Base-by-base conservation (phyloP, 2,797 vertebrate genomes). In the Manis javanica region DNA sequence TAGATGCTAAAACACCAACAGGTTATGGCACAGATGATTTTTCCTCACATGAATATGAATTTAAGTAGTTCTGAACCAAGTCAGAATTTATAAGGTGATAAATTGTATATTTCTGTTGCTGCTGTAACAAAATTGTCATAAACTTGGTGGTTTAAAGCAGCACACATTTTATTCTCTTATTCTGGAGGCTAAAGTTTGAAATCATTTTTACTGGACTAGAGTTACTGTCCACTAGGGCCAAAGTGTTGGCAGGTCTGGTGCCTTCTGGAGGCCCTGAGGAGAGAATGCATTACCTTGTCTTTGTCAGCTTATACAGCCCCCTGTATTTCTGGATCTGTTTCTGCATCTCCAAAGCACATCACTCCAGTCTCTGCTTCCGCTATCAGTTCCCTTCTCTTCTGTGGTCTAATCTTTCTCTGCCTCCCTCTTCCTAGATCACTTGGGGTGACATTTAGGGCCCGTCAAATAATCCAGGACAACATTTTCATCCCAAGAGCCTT, bases 51-150 rank as follows among this genome's bases (percentile, higher is more conserved):
- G 51, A 68, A 16, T 34, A 37, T 93, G 64, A 93, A 74, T 84
- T 95, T 31, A 87, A 4, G n/a, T 92, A 64, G 68, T 57, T 77
- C 3, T 68, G 51, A 90, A 78, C 18, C 13, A 95, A 69, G n/a
- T 90, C 61, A 94, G 66, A 91, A 46, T 93, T 91, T 92, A 34
- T 85, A 71, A 94, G 63, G 46, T 90, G 64, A 74, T 89, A 61
- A 59, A 53, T 68, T 84, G 12, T 88, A 0, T 74, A 63, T 92
- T 97, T 91, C 46, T 95, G 2, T 88, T 93, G 57, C 64, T 91
- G 3, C 68, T 95, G 0, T 87, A 94, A 89, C 46, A 97, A 77
- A 85, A 77, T 94, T 46, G 26, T 19, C 37, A 55, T 42, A 74
- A 87, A 79, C n/a, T 69, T 78, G 49, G 46, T 85, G 19, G 14